A percentile compares a stretch with the other conserved stretches of the same genome.
phyloP scores from a whole-genome alignment of 2,888 invertebrate species.

The Cynaeus angustus region DNA sequence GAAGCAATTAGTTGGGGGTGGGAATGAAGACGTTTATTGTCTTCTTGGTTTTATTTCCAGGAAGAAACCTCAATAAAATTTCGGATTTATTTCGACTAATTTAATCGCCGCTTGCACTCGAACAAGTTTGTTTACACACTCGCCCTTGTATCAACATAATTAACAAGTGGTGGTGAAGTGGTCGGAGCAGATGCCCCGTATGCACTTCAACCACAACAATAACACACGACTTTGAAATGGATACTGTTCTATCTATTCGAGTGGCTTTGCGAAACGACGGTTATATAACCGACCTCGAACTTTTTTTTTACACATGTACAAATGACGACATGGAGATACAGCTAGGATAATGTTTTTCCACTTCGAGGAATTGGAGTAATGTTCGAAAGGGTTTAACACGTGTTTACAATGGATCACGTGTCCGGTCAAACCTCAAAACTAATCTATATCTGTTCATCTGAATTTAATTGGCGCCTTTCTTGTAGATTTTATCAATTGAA shows the following conservation, averaged over 20 bases:
- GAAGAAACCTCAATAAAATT: background rate
- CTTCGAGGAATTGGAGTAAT: constrained; percentile 8
- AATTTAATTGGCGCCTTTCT: constrained; percentile 44
- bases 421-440: constrained; percentile 14
- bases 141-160: constrained; percentile 55
- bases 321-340: constrained; percentile 33
- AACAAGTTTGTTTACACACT: constrained; percentile 54
- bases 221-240: constrained; percentile 58
- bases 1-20: constrained; percentile 1
- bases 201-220: constrained; percentile 56
- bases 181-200: constrained; percentile 57
- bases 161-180: constrained; percentile 57
- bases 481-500: constrained; percentile 46
- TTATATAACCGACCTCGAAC: constrained; percentile 43
- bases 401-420: constrained; percentile 31
- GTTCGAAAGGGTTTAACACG: constrained; percentile 31
- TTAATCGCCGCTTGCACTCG: constrained; percentile 25
- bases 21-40: constrained; percentile 1
- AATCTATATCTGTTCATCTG: constrained; percentile 32
- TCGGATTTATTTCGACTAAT: constrained; percentile 14
- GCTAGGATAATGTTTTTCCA: constrained; percentile 21
- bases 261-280: constrained; percentile 43
- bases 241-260: constrained; percentile 52
- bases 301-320: constrained; percentile 12
- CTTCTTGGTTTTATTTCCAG: background rate